Evolutionary conservation across 1,140 invertebrate species (phyloP).

Genomic region (Anastrepha ludens): DNA sequence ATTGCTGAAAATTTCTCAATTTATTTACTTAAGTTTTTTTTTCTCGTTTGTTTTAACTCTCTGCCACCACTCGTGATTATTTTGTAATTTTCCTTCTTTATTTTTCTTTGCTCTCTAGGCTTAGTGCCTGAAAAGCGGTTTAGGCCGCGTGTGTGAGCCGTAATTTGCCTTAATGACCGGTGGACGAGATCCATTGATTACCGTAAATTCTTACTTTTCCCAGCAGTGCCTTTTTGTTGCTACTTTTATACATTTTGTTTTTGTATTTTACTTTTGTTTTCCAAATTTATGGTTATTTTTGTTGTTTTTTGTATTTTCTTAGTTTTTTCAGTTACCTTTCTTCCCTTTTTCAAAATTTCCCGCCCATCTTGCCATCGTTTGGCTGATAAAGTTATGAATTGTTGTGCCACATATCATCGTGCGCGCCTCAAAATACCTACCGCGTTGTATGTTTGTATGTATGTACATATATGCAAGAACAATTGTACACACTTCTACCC

Average conservation of each 20-base stretch:
- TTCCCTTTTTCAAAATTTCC: not conserved
- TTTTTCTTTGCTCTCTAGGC: not conserved
- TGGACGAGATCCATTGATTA: constrained; percentile 37
- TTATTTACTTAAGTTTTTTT: not conserved
- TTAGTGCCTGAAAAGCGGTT: not conserved
- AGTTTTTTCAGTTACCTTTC: not conserved
- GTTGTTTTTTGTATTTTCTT: not conserved
- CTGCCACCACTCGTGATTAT: not conserved
- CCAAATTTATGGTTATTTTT: not conserved
- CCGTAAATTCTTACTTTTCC: constrained; percentile 14
- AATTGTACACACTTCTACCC: too few species aligned
- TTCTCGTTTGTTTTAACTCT: not conserved
- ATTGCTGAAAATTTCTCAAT: not conserved
- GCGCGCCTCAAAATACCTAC: constrained; percentile 19
- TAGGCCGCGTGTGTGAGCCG: not conserved
- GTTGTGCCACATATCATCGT: not conserved
- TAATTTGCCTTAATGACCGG: constrained; percentile 25
- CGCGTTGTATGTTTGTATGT: not conserved
- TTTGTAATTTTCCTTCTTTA: not conserved
- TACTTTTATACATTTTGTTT: not conserved
- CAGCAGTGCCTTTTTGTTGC: constrained; percentile 15
- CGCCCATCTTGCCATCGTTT: not conserved
- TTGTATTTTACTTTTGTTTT: not conserved
- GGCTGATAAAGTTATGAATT: constrained; percentile 37
- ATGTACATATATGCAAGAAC: not conserved